Evolutionary conservation across 64 coral and sea anemone species (phyloP), one percentile per base, ranked within the genome.

Genomic region (Actinia tenebrosa): DNA sequence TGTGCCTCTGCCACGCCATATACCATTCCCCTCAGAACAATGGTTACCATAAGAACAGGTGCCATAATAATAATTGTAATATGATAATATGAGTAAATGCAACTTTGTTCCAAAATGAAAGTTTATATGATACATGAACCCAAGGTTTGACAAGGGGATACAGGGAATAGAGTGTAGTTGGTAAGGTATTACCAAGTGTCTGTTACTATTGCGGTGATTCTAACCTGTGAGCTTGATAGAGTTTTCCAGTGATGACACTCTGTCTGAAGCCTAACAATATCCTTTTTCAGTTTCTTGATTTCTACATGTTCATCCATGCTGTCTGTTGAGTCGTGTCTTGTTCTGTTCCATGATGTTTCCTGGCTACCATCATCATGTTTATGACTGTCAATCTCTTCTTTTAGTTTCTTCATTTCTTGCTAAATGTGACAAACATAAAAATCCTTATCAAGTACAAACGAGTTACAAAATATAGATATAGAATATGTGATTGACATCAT

Each of bases 231-330:
- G 80, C 80, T 87, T 82, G 85, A 78, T 30, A 92, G 17, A 50
- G 90, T 85, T 84, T 92, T 92, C 90, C 90, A 92, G 78, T 87
- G 90, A 45, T 92, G 85, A 46, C 90, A 92, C 45, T 92, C 90
- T 71, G 79, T 86, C 43, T 92, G 90, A 22, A 92, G 78, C 5
- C 68, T 87, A 53, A 79, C 47, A 71, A 92, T 92, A 7, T 92
- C 90, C 84, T 79, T 92, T 13, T n/a, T 79, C 3, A 92, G 79
- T 55, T 84, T 87, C 86, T 92, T 92, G 9, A 64, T 87, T 55
- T 92, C 90, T 60, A 71, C 64, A 47, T 86, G 61, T 30, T 92
- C 90, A 16, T 92, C 90, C 83, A 83, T 72, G 45, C 90, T 92
- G 47, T 87, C 90, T 45, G 46, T 83, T 8, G 90, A 92, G 59